These are phyloP conservation scores for Cryptus armator DNA, from an alignment of 2,888 invertebrate species.

Conservation along the genomic window DNA sequence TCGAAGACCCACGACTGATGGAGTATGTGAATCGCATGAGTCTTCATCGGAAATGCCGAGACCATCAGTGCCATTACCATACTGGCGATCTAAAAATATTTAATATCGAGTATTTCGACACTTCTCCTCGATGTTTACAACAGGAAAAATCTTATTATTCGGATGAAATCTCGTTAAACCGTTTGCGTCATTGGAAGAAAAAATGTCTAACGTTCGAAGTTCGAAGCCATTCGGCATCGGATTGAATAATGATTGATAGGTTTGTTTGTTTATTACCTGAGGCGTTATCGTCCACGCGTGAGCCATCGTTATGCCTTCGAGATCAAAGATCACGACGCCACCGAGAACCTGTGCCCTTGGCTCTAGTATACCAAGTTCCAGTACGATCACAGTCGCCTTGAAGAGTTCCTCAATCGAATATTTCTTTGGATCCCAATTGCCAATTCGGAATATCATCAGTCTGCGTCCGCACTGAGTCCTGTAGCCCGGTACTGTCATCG, in stretches of 20 bases:
- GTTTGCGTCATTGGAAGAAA: no score
- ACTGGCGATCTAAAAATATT: slow-evolving; percentile 80
- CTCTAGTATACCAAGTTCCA: slow-evolving; percentile 92
- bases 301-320: slow-evolving; percentile 89
- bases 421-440: slow-evolving; percentile 91
- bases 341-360: slow-evolving; percentile 92
- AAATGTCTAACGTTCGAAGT: neutral
- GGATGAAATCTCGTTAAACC: no score
- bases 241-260: neutral
- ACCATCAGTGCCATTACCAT: slow-evolving; percentile 83
- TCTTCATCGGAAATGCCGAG: slow-evolving; percentile 91
- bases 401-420: slow-evolving; percentile 90
- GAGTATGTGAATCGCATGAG: slow-evolving; percentile 91
- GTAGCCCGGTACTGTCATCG: slow-evolving; percentile 91
- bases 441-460: slow-evolving; percentile 90
- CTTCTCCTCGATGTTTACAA: neutral
- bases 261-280: slow-evolving; percentile 77
- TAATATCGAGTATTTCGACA: neutral
- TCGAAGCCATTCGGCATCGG: neutral
- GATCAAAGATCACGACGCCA: slow-evolving; percentile 91
- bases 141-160: neutral
- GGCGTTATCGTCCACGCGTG: slow-evolving; percentile 92
- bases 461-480: slow-evolving; percentile 91
- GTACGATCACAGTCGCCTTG: slow-evolving; percentile 89
- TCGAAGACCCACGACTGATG: slow-evolving; percentile 94